Evolutionary conservation across 2,888 invertebrate genomes (phyloP).

Genomic region (Pristionchus arcanus): DNA sequence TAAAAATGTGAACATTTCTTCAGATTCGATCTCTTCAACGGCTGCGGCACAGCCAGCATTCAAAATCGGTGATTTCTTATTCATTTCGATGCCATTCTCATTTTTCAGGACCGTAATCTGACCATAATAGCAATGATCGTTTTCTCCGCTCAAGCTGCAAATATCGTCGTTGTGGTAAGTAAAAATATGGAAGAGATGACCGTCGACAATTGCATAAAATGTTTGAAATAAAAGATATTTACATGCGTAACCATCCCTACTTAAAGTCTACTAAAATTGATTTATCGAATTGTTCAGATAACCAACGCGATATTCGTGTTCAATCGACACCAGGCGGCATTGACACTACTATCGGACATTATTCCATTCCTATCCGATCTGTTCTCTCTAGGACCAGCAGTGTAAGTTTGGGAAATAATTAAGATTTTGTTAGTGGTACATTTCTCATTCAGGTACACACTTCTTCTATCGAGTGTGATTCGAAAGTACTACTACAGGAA

Average conservation of each 20-base stretch:
- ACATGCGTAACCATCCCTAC: too few relatives aligned
- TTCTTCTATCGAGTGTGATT: background rate
- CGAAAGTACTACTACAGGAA: background rate
- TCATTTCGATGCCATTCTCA: background rate
- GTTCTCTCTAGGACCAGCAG: constrained; percentile 35
- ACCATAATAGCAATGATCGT: background rate
- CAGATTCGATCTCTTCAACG: background rate
- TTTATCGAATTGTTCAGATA: background rate
- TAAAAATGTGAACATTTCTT: background rate
- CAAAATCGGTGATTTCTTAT: background rate
- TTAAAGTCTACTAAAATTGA: too few relatives aligned
- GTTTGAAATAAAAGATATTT: too few relatives aligned
- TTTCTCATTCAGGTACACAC: background rate
- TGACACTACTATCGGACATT: background rate
- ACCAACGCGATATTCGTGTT: constrained; percentile 19
- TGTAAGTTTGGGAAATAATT: background rate
- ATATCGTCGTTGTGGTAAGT: background rate
- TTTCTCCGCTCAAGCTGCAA: background rate
- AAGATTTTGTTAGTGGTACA: background rate
- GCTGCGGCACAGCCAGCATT: background rate
- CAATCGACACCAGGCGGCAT: background rate
- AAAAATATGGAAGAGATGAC: background rate
- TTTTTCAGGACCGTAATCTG: background rate
- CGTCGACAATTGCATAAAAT: background rate
- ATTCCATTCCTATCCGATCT: constrained; percentile 9